Conservation (phyloP, 2,888 invertebrate species). For the Morpho helenor region DNA sequence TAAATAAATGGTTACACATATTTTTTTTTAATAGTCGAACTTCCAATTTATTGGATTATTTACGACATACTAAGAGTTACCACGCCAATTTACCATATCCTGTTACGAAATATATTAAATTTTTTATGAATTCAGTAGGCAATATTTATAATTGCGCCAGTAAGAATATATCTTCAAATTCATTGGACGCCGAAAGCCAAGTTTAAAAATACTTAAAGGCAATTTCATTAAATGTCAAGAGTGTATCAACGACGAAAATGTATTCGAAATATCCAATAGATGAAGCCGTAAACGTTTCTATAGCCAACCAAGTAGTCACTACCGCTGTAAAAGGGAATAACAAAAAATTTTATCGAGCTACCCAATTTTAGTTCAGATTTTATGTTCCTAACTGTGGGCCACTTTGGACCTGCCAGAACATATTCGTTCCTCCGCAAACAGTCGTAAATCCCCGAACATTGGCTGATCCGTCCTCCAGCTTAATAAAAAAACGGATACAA, state of each 20-base stretch:
- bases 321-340: slow-evolving; percentile 6
- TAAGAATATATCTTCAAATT: too few relatives aligned
- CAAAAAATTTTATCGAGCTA: slow-evolving; percentile 16
- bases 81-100: too few relatives aligned
- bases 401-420: slow-evolving; percentile 20
- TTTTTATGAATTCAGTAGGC: too few relatives aligned
- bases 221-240: too few relatives aligned
- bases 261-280: slow-evolving; percentile 9
- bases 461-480: slow-evolving; percentile 49
- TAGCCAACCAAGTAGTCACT: slow-evolving; percentile 20
- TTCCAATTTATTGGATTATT: too few relatives aligned
- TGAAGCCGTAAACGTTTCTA: slow-evolving; percentile 24
- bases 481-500: slow-evolving; percentile 35
- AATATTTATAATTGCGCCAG: too few relatives aligned
- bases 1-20: too few relatives aligned
- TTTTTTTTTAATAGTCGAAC: too few relatives aligned
- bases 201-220: too few relatives aligned
- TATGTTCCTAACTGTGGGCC: slow-evolving; percentile 20
- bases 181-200: too few relatives aligned
- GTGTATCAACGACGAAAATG: not conserved
- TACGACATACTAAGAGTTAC: too few relatives aligned
- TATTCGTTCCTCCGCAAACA: slow-evolving; percentile 30
- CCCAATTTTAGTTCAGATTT: slow-evolving; percentile 23
- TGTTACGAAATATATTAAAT: too few relatives aligned
- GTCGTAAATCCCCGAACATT: slow-evolving; percentile 39